phyloP scores from a whole-genome alignment of 2,888 invertebrate genomes.

The Lasioglossum marginatum region DNA sequence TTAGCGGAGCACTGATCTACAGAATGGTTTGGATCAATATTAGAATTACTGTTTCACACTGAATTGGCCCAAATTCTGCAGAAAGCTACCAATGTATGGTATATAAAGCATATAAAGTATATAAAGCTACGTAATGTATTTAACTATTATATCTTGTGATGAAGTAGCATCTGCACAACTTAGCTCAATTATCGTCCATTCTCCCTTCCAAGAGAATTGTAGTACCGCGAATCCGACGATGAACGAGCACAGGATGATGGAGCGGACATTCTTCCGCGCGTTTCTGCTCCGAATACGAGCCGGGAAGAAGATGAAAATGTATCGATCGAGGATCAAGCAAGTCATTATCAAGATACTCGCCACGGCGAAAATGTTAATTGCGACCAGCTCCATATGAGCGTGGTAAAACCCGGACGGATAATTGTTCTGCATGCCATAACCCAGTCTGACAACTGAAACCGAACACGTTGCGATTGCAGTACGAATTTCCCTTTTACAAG shows the following conservation, averaged over 20 bases:
- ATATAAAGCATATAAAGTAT: too few relatives aligned
- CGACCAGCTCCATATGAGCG: conserved; percentile 61
- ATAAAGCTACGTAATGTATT: too few relatives aligned
- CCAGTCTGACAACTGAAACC: conserved; percentile 62
- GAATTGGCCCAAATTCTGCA: background rate
- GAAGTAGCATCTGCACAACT: background rate
- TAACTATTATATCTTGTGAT: background rate
- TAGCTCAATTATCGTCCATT: background rate
- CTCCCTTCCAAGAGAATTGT: background rate
- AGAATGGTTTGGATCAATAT: conserved; percentile 2
- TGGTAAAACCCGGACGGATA: conserved; percentile 64
- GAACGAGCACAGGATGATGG: conserved; percentile 58
- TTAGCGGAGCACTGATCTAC: conserved; percentile 59
- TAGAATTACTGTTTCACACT: background rate
- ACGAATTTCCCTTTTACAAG: background rate
- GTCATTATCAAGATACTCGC: conserved; percentile 64
- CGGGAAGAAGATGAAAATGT: conserved; percentile 64
- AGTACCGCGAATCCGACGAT: conserved; percentile 63
- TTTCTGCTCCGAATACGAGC: conserved; percentile 63
- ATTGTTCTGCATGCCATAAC: conserved; percentile 55
- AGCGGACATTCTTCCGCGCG: conserved; percentile 54
- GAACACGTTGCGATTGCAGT: background rate
- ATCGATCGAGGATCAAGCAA: conserved; percentile 64
- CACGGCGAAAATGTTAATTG: conserved; percentile 58
- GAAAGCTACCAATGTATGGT: background rate